phyloP scores from a whole-genome alignment of 2,888 invertebrate genomes.

The Conus canariensis region DNA sequence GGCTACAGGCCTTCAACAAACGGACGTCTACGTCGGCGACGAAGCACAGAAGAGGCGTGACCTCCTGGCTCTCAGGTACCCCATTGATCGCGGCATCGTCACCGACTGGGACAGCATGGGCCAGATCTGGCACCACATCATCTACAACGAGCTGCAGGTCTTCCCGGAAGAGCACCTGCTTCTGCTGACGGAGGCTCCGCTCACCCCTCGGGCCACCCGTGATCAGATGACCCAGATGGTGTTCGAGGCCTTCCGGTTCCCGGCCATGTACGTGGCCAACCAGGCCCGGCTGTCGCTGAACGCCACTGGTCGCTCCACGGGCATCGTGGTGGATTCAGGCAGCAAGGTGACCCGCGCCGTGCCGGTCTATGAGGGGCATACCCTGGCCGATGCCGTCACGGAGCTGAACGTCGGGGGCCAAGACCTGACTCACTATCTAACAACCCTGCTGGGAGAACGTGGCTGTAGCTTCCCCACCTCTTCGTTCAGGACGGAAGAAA shows the following conservation, averaged over 20 bases:
- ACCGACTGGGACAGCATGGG: slow-evolving; percentile 78
- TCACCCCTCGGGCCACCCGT: slow-evolving; percentile 91
- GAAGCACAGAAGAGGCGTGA: background rate
- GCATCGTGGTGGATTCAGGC: background rate
- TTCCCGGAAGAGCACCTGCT: slow-evolving; percentile 91
- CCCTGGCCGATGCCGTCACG: background rate
- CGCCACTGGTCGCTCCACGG: background rate
- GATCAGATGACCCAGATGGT: slow-evolving; percentile 86
- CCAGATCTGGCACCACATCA: slow-evolving; percentile 77
- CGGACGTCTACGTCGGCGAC: background rate
- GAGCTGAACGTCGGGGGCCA: background rate
- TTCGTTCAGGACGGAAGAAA: background rate
- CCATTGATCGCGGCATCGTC: slow-evolving; percentile 64
- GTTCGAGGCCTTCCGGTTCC: slow-evolving; percentile 89
- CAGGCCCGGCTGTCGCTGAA: slow-evolving; percentile 96
- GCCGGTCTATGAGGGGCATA: background rate
- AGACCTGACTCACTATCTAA: background rate
- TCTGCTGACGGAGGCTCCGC: slow-evolving; percentile 91
- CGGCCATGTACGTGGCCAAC: slow-evolving; percentile 95
- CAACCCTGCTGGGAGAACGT: background rate
- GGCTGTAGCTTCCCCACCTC: background rate
- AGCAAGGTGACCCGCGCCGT: background rate
- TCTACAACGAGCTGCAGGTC: slow-evolving; percentile 76
- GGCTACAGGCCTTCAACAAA: background rate
- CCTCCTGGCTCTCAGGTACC: background rate